Conservation (phyloP, 1,140 invertebrate genomes). For the Paraescarpia echinospica region DNA sequence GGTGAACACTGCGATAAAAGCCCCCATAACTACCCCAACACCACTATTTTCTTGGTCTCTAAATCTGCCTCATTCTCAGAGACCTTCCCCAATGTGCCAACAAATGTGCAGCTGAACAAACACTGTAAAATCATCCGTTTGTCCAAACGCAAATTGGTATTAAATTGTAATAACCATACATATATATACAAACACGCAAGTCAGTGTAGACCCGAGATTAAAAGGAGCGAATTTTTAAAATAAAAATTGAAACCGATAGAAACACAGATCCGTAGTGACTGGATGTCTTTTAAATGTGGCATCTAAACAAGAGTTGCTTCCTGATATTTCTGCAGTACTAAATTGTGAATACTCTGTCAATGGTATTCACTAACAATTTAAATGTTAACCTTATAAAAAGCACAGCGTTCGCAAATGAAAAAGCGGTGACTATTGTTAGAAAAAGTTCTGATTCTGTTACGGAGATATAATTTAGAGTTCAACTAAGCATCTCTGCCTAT, state of each 20-base stretch:
- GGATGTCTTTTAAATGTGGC: not conserved
- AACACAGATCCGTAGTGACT: not conserved
- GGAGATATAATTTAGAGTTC: not conserved
- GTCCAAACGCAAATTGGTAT: not conserved
- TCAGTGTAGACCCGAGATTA: not conserved
- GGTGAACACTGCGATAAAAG: not conserved
- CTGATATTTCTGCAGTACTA: not conserved
- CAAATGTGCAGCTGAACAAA: not conserved
- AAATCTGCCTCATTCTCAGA: not conserved
- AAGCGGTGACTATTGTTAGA: not conserved
- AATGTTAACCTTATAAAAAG: too few relatives aligned
- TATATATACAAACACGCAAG: not conserved
- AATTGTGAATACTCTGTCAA: not conserved
- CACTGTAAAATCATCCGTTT: not conserved
- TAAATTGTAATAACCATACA: not conserved
- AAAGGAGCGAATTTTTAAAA: not conserved
- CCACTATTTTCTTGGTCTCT: not conserved
- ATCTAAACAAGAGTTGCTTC: not conserved
- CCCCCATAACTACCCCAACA: not conserved
- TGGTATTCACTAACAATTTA: not conserved
- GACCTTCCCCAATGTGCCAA: not conserved
- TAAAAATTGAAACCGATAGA: not conserved
- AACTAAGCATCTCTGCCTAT: not conserved
- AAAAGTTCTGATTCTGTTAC: not conserved
- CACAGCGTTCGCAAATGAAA: too few relatives aligned